Evolutionary conservation across 2,888 invertebrate species (phyloP), one percentile per base, ranked within the genome.

Genomic region (Cantharis rufa): DNA sequence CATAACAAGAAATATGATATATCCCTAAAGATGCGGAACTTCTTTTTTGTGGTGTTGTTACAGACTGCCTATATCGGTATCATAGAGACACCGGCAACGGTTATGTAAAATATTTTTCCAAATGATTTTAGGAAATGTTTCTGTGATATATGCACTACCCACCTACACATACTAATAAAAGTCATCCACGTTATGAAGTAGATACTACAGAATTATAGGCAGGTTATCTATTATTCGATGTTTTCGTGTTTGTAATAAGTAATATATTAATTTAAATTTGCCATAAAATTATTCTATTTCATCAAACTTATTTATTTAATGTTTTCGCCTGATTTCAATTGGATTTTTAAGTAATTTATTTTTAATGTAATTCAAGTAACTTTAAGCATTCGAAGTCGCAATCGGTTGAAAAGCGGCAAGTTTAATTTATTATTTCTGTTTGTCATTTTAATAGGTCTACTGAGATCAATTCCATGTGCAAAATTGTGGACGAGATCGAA

Each of bases 41-140:
- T 79, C 76, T 83, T 84, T 84, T 85, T 84, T 84, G 80, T 78
- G 77, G 78, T 84, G 82, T 84, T 83, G 81, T 83, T 82, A 81
- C 83, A 83, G 83, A 82, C 81, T 75, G 75, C 77, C 75, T 77
- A 80, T 84, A 84, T 85, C 84, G 81, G 80, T 85, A 83, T 82
- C 84, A 84, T 83, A 84, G 82, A 84, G 82, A 84, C 80, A 81
- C 81, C 78, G 84, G 84, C 84, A 83, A 81, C 82, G 80, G 79
- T 80, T 79, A 16, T 77, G 71, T 70, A 70, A 72, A 72, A 70
- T 73, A 78, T 79, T 75, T 79, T 80, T 78, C 71, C 73, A 80
- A 78, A 80, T 75, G 80, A 76, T 72, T 74, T 70, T 78, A 75
- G 75, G 80, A 79, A 80, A 75, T 73, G 81, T 75, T 70, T 32